These are phyloP conservation scores for Babylonia areolata DNA, from an alignment of 1,140 invertebrate genomes.

Conservation along the genomic window DNA sequence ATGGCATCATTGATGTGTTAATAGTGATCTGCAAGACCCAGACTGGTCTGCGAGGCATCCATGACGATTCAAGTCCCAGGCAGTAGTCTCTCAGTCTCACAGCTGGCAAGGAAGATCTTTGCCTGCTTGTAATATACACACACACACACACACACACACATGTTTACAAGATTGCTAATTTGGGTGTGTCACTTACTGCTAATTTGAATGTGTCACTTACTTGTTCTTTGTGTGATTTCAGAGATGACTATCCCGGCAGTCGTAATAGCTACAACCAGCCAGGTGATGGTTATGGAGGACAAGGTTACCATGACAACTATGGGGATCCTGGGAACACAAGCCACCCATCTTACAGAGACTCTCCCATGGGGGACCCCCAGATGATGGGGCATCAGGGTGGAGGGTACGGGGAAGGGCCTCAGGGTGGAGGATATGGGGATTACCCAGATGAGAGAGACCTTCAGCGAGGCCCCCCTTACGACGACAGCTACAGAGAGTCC, in stretches of 20 bases:
- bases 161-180: too few species aligned
- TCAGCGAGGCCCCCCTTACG: constrained; percentile 30
- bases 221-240: constrained; percentile 38
- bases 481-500: constrained; percentile 30
- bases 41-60: too few species aligned
- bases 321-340: constrained; percentile 44
- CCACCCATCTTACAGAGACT: constrained; percentile 33
- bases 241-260: constrained; percentile 53
- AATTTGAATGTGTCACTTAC: not conserved
- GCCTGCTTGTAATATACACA: too few species aligned
- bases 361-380: constrained; percentile 40
- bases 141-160: too few species aligned
- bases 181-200: too few species aligned
- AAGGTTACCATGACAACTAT: constrained; percentile 49
- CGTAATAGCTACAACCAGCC: constrained; percentile 51
- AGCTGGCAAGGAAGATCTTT: too few species aligned
- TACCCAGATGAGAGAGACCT: constrained; percentile 42
- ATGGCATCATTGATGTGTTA: too few species aligned
- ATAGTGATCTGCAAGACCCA: too few species aligned
- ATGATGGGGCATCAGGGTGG: constrained; percentile 39
- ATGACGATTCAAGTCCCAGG: too few species aligned
- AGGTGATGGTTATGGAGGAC: constrained; percentile 32
- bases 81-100: too few species aligned
- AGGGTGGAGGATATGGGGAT: constrained; percentile 34
- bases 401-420: constrained; percentile 40